Percentiles rank a stretch among this genome's conserved stretches.
These are phyloP conservation scores for Allophyes oxyacanthae DNA, from an alignment of 2,888 invertebrate genomes.

Conservation along the genomic window DNA sequence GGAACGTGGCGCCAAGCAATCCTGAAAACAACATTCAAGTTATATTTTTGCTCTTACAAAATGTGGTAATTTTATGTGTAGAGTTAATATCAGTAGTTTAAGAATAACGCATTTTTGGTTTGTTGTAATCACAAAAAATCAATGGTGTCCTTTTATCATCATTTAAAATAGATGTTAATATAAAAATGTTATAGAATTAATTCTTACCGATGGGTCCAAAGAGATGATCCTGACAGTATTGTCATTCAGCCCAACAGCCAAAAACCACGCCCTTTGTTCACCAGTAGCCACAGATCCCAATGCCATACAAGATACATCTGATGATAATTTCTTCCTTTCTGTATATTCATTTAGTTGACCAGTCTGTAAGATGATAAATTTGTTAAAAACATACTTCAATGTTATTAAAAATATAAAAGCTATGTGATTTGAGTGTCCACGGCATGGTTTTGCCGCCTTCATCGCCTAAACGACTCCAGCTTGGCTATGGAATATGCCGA, in stretches of 20 bases:
- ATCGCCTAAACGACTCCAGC: slow-evolving; percentile 91
- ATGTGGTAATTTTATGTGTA: background rate
- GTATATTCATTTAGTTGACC: slow-evolving; percentile 99
- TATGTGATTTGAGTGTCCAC: slow-evolving; percentile 83
- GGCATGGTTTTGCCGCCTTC: slow-evolving; percentile 93
- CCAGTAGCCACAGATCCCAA: slow-evolving; percentile 98
- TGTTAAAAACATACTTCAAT: slow-evolving; percentile 16
- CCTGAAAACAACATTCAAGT: slow-evolving; percentile 82
- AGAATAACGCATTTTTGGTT: slow-evolving; percentile 88
- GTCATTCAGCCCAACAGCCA: slow-evolving; percentile 98
- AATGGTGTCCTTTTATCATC: slow-evolving; percentile 89
- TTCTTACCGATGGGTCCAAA: slow-evolving; percentile 95
- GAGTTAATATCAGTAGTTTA: slow-evolving; percentile 68
- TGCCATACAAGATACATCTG: slow-evolving; percentile 99
- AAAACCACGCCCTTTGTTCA: slow-evolving; percentile 98
- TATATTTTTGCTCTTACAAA: slow-evolving; percentile 1
- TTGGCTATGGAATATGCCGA: slow-evolving; percentile 93
- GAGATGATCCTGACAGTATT: slow-evolving; percentile 99
- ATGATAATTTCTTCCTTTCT: slow-evolving; percentile 98
- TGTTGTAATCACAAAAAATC: slow-evolving; percentile 84
- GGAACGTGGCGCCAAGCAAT: slow-evolving; percentile 97
- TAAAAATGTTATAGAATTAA: background rate
- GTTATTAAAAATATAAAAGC: slow-evolving; percentile 4
- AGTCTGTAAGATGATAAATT: slow-evolving; percentile 91
- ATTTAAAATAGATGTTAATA: slow-evolving; percentile 53